phyloP scores from a whole-genome alignment of 2,113 vertebrate species.

The Setophaga coronata region DNA sequence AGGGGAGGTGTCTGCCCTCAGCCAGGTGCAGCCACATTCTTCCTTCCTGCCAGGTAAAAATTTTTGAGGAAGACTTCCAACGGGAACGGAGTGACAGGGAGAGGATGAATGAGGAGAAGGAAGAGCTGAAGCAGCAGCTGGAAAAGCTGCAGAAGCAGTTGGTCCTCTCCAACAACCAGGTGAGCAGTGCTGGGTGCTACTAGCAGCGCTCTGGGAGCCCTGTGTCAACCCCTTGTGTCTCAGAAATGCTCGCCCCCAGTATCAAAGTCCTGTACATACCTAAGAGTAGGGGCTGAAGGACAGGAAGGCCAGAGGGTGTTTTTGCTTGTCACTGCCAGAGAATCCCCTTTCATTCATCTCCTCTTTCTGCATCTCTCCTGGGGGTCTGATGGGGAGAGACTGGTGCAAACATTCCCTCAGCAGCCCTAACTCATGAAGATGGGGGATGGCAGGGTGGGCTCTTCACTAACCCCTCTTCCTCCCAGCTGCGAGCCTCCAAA shows the following conservation, averaged over 20 bases:
- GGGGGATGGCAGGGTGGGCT: neutral
- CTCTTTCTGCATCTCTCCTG: neutral
- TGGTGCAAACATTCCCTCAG: neutral
- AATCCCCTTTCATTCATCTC: neutral
- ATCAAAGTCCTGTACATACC: neutral
- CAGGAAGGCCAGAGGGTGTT: neutral
- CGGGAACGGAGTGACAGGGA: constrained; percentile 94
- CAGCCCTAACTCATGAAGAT: neutral
- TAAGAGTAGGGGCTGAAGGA: neutral
- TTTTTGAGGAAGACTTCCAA: constrained; percentile 98
- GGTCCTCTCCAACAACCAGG: constrained; percentile 87
- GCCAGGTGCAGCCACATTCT: neutral
- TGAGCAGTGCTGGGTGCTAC: neutral
- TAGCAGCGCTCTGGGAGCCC: neutral
- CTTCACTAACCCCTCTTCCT: neutral
- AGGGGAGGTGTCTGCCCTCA: neutral
- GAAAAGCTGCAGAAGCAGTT: constrained; percentile 92
- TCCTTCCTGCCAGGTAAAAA: constrained; percentile 84
- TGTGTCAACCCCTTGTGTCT: fast-evolving
- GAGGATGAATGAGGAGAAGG: constrained; percentile 98
- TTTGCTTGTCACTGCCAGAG: neutral
- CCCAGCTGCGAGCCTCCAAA: constrained; percentile 87
- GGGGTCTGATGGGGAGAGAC: neutral
- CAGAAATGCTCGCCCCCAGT: fast-evolving
- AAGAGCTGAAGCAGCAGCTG: constrained; percentile 91